Evolutionary conservation across 2,888 invertebrate species (phyloP), one percentile per base, ranked within the genome.

Genomic region (Euplexia lucipara): DNA sequence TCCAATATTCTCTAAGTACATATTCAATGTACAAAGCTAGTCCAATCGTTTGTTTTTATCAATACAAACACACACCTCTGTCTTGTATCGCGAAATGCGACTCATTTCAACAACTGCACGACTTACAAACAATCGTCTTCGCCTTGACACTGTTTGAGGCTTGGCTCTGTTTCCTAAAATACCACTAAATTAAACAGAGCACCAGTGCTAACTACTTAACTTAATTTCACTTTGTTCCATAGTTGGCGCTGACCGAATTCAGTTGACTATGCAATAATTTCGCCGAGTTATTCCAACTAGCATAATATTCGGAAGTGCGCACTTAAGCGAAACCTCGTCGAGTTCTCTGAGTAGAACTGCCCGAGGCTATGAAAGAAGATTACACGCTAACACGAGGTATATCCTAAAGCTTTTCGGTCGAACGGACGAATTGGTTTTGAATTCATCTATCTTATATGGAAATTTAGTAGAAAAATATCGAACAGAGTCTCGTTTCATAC

Each of bases 391-490:
- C 78, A 73, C 80, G 77, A 82, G 67, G 79, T 79, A 81, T 79
- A 74, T 81, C 79, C 81, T 70, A 78, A 79, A 86, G 83, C 86
- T 85, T 87, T 86, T 64, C 64, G 61, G 51, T 66, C 82, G 79
- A 79, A 77, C 81, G 74, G 76, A 75, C 79, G 84, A 87, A 86
- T 86, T 84, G 86, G 82, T 86, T 88, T 83, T 80, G 84, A 82
- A 84, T 85, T 85, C 78, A 83, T 81, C 73, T 79, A 72, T 79
- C 64, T 82, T 76, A 67, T 75, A 79, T 75, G 70, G 71, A 72
- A 79, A 79, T 76, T 74, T 73, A 16, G 51, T n/a, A 45, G 58
- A 75, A 70, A 73, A 58, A 78, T 53, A 58, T 67, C 51, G 41
- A 75, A 75, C 70, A 74, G 58, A 54, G 22, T 34, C 44, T 60